Evolutionary conservation across 2,888 invertebrate genomes (phyloP).

Genomic region (Ptycholaimellus sp.): DNA sequence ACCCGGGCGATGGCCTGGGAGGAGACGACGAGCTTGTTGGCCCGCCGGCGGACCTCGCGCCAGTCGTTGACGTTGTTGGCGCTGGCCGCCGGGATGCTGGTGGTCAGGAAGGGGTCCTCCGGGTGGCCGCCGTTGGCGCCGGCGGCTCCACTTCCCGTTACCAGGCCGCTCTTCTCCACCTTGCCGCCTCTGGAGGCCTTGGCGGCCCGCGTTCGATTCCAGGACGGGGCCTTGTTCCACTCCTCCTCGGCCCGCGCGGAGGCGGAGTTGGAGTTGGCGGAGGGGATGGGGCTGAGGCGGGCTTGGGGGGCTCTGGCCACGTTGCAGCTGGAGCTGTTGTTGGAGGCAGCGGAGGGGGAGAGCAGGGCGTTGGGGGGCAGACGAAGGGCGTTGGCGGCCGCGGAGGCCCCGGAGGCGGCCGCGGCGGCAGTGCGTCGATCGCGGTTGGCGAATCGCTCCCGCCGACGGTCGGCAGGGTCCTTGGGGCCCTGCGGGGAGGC

Average conservation of each 20-base stretch:
- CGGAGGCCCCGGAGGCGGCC: not conserved
- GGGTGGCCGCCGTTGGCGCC: too few relatives aligned
- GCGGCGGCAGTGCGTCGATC: not conserved
- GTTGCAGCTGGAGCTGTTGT: slow-evolving; percentile 41
- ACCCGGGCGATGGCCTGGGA: slow-evolving; percentile 82
- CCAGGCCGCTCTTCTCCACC: too few relatives aligned
- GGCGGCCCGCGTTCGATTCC: not conserved
- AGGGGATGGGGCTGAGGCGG: not conserved
- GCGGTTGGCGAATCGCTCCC: not conserved
- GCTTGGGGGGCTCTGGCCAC: too few relatives aligned
- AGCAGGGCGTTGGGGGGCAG: not conserved
- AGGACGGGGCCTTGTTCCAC: not conserved
- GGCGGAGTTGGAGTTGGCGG: not conserved
- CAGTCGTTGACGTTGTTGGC: not conserved
- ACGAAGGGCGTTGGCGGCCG: too few relatives aligned
- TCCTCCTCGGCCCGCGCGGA: not conserved
- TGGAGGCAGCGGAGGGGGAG: not conserved
- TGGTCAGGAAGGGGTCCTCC: too few relatives aligned
- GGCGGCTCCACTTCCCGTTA: too few relatives aligned
- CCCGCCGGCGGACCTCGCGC: slow-evolving; percentile 7
- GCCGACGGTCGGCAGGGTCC: not conserved
- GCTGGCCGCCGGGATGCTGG: too few relatives aligned
- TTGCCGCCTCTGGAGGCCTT: too few relatives aligned
- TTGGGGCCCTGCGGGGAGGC: slow-evolving; percentile 19
- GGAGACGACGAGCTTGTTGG: slow-evolving; percentile 74